A percentile compares a stretch with the other conserved stretches of the same genome.
phyloP scores from a whole-genome alignment of 2,888 invertebrate species.

The Trissolcus japonicus region DNA sequence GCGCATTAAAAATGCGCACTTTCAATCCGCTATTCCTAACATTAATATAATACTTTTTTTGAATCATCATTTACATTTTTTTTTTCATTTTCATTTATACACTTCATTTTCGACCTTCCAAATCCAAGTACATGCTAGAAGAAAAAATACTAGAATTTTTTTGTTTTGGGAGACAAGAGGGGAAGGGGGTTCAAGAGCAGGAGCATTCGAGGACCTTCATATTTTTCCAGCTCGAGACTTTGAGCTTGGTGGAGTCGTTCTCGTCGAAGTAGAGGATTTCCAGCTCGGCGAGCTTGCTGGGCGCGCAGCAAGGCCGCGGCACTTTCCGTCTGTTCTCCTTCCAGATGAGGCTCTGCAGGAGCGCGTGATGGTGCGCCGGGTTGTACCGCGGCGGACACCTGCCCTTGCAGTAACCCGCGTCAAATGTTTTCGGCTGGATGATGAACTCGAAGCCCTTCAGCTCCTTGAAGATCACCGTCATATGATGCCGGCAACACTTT shows the following conservation, averaged over 20 bases:
- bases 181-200: conserved; percentile 78
- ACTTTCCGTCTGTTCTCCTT: conserved; percentile 79
- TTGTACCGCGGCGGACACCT: conserved; percentile 83
- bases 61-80: too few species aligned
- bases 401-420: conserved; percentile 84
- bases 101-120: too few species aligned
- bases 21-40: too few species aligned
- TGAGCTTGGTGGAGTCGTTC: conserved; percentile 80
- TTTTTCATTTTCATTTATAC: too few species aligned
- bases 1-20: too few species aligned
- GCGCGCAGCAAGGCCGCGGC: conserved; percentile 83
- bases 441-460: conserved; percentile 82
- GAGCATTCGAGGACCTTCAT: conserved; percentile 85
- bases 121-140: too few species aligned
- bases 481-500: conserved; percentile 82
- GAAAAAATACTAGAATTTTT: too few species aligned
- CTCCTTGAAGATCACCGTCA: conserved; percentile 82
- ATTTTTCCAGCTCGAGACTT: conserved; percentile 83
- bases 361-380: conserved; percentile 84
- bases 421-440: conserved; percentile 83
- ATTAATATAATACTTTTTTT: too few species aligned
- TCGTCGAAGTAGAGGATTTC: conserved; percentile 83
- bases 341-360: conserved; percentile 83
- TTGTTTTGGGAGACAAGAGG: too few species aligned
- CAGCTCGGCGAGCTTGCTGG: conserved; percentile 81